Evolutionary conservation across 1,140 invertebrate genomes (phyloP), one percentile per base, ranked within the genome.

Genomic region (Euura lappo): DNA sequence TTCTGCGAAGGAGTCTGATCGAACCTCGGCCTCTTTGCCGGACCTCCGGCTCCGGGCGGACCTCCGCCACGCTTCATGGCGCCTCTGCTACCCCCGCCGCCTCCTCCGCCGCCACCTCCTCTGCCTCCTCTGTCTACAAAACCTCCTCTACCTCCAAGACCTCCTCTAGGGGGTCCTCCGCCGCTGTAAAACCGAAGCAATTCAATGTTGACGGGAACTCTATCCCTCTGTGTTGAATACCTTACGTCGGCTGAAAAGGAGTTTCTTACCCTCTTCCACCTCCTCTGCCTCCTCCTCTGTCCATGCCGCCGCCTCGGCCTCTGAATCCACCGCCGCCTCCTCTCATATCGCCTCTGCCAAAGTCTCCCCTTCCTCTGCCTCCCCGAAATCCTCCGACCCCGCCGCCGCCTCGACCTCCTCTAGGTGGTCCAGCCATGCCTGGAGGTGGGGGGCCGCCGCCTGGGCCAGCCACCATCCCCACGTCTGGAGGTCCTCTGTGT

Each of bases 51-150:
- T 8, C 85, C 85, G 2, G 83, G 84, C 71, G 85, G 85, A 5
- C 85, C 85, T n/a, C 84, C 84, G 8, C 85, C 85, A n/a, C 86
- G 83, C 75, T 88, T 87, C 1, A 84, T 79, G 5, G 85, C 84
- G 6, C 83, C 85, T 44, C 84, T 84, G 7, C 84, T 71, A 65
- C 85, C 76, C 60, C 83, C 80, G 43, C 82, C 76, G 5, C 79
- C 79, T 7, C 71, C 71, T 64, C 83, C 80, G 43, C 83, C 77
- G 4, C 79, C 78, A 4, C 71, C 70, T 43, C 85, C 83, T 10
- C 80, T 71, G 6, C 77, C 75, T 3, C 82, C 83, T 42, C 83
- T 79, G 70, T 83, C 81, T 2, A 77, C 79, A n/a, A 83, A 86
- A 42, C 86, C 81, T 60, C 85, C 83, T 72, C 84, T 77, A 8